phyloP scores from a whole-genome alignment of 2,797 vertebrate species.

The Triplophysa bombifrons region DNA sequence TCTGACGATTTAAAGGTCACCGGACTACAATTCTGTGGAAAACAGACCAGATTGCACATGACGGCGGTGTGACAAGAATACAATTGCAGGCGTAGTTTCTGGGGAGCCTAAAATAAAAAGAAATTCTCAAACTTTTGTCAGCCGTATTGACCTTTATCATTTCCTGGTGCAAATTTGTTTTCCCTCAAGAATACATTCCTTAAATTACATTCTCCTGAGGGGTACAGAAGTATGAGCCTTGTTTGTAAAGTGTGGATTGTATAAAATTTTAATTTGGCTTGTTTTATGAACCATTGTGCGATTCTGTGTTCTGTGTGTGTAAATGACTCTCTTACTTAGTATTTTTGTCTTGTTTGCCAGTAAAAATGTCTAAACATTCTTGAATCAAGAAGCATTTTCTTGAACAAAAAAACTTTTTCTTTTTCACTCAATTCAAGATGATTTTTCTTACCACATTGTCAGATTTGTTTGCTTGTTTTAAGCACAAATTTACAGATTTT shows the following conservation, averaged over 20 bases:
- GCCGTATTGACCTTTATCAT: not conserved
- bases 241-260: not conserved
- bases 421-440: no score
- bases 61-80: not conserved
- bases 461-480: no score
- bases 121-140: not conserved
- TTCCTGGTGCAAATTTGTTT: not conserved
- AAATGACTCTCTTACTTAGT: no score
- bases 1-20: constrained; percentile 70
- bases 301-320: no score
- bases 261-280: not conserved
- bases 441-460: no score
- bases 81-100: not conserved
- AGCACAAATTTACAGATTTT: no score
- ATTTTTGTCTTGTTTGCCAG: no score
- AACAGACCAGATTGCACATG: constrained; percentile 26
- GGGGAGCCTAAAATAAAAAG: not conserved
- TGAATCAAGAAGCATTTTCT: no score
- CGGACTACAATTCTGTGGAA: constrained; percentile 59
- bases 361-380: no score
- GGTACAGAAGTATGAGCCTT: not conserved
- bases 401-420: no score
- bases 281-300: not conserved
- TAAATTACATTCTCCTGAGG: not conserved
- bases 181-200: not conserved